A percentile compares a stretch with the other conserved stretches of the same genome.
phyloP scores from a whole-genome alignment of 2,888 invertebrate genomes.

The Phortica magna region DNA sequence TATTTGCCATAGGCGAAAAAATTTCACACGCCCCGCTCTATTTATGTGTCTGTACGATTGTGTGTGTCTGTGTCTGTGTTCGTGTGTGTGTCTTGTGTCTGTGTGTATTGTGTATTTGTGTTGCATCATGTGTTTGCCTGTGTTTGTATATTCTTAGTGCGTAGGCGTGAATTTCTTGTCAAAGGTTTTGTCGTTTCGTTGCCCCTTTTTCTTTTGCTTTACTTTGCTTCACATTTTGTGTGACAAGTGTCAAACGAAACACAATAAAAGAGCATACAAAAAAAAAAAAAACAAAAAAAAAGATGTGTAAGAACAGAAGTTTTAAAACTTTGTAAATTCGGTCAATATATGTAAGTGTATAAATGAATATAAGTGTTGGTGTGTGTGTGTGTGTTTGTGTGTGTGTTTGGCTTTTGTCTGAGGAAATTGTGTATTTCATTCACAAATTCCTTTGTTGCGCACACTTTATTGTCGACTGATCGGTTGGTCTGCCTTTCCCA shows the following conservation, averaged over 20 bases:
- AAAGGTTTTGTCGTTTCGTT: background rate
- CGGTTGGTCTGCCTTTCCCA: background rate
- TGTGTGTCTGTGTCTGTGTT: background rate
- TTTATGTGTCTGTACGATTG: background rate
- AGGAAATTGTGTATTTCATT: slow-evolving; percentile 33
- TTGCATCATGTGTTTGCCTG: background rate
- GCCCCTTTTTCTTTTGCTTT: background rate
- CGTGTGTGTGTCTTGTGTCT: background rate
- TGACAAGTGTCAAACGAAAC: background rate
- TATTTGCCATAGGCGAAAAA: slow-evolving; percentile 3
- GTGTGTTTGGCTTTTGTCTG: slow-evolving; percentile 12
- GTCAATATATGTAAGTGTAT: slow-evolving; percentile 25
- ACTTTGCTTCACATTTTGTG: background rate
- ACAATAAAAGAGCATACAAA: background rate
- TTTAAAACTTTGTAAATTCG: slow-evolving; percentile 23
- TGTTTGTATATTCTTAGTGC: slow-evolving; percentile 9
- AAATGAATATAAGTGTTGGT: background rate
- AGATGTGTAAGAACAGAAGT: background rate
- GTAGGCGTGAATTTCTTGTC: slow-evolving; percentile 19
- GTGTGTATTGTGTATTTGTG: background rate
- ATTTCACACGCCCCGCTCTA: background rate
- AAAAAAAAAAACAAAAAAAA: background rate
- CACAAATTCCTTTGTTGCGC: slow-evolving; percentile 22
- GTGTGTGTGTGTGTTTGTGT: slow-evolving; percentile 4
- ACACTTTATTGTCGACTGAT: background rate